Evolutionary conservation across 2,888 invertebrate genomes (phyloP).

Genomic region (Agriopis marginaria): DNA sequence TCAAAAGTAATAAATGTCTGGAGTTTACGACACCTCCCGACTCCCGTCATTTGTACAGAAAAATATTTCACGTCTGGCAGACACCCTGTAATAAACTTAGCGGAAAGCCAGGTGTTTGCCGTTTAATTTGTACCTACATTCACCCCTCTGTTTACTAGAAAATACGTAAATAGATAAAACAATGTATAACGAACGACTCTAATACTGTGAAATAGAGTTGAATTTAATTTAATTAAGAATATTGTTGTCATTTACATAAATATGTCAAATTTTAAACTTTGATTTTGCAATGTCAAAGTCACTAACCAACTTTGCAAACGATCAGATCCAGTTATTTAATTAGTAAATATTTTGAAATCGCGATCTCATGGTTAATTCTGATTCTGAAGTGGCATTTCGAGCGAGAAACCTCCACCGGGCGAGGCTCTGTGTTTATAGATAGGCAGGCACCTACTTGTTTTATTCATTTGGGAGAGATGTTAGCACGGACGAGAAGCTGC

Average conservation of each 20-base stretch:
- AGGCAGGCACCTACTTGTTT: constrained; percentile 31
- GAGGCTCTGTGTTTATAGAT: constrained; percentile 1
- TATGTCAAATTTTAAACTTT: background rate
- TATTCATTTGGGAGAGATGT: constrained; percentile 45
- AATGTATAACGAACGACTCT: too few species aligned
- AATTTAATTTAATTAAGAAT: constrained; percentile 1
- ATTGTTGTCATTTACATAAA: constrained; percentile 2
- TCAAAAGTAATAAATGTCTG: constrained; percentile 73
- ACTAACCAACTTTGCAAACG: background rate
- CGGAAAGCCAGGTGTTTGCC: constrained; percentile 61
- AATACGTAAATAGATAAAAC: constrained; percentile 7
- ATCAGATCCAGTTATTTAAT: background rate
- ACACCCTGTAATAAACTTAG: constrained; percentile 68
- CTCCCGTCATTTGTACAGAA: constrained; percentile 61
- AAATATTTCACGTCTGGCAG: constrained; percentile 65
- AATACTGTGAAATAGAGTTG: background rate
- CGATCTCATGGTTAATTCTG: constrained; percentile 46
- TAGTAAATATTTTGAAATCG: constrained; percentile 39
- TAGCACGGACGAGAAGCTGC: background rate
- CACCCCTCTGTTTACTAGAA: constrained; percentile 31
- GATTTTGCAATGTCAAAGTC: background rate
- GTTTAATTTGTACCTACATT: constrained; percentile 54
- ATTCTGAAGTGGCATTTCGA: constrained; percentile 9
- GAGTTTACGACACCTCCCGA: constrained; percentile 67
- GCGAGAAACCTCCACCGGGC: constrained; percentile 3